These are phyloP conservation scores for Rhamphomyia laevipes DNA, from an alignment of 2,888 invertebrate species.

Conservation along the genomic window DNA sequence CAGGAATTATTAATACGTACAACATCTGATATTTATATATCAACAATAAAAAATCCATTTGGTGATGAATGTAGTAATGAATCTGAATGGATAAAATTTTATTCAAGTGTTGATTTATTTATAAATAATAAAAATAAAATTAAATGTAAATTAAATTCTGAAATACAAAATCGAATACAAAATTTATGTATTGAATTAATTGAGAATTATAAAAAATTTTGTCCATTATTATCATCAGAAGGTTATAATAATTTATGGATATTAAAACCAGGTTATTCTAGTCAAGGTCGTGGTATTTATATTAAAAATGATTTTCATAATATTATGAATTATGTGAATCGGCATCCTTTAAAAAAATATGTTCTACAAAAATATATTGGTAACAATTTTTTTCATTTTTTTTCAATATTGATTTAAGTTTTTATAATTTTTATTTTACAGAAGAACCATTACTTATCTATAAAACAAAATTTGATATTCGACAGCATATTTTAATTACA, in stretches of 20 bases:
- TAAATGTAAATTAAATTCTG: too few species aligned
- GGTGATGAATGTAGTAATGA: neutral
- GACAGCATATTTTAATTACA: slow-evolving; percentile 73
- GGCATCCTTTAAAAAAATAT: neutral
- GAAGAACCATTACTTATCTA: slow-evolving; percentile 72
- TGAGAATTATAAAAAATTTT: slow-evolving; percentile 40
- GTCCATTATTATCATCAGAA: slow-evolving; percentile 53
- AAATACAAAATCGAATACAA: too few species aligned
- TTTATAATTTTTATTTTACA: slow-evolving; percentile 26
- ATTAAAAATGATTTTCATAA: neutral
- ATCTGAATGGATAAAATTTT: too few species aligned
- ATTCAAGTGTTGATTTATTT: too few species aligned
- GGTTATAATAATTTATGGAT: slow-evolving; percentile 76
- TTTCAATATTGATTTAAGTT: neutral
- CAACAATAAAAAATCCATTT: too few species aligned
- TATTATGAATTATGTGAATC: neutral
- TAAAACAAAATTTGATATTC: slow-evolving; percentile 82
- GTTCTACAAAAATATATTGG: neutral
- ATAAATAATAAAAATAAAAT: too few species aligned
- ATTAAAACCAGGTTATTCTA: slow-evolving; percentile 58
- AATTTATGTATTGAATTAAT: slow-evolving; percentile 39
- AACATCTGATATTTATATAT: too few species aligned
- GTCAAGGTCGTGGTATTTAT: slow-evolving; percentile 43
- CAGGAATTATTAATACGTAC: too few species aligned
- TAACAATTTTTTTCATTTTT: neutral